Evolutionary conservation across 2,888 invertebrate species (phyloP), one percentile per base, ranked within the genome.

Genomic region (Drosophila borborema): DNA sequence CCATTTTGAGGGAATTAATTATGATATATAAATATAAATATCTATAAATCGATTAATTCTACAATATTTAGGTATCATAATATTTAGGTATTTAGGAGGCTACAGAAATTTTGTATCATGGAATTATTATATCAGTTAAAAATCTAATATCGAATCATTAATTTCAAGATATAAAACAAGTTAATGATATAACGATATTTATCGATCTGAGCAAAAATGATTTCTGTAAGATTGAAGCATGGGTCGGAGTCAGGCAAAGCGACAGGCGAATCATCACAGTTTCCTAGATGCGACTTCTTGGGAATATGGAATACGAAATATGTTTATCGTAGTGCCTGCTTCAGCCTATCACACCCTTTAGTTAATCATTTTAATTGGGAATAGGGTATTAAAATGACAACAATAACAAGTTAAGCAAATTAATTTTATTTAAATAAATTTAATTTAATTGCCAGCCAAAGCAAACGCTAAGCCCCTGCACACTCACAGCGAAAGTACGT

Each of bases 391-490:
- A 14, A 36, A 58, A 58, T 36, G 36, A 49, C 18, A 51, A 49
- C 54, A 72, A 71, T 61, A 74, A 70, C 67, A 71, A 72, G 36
- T 40, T 49, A 46, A 66, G 70, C 78, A 80, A 83, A 83, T 87
- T 80, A 80, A 83, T 87, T 89, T 87, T 81, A 84, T 84, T 90
- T 84, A 82, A 90, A 91, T 91, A 89, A 87, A 91, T 90, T 83
- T 80, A 69, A 85, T 90, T 88, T 90, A 90, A 90, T 90, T 90
- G 90, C 89, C 87, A 90, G 86, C 77, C 76, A 79, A 72, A 78
- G 80, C 73, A 71, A 71, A 77, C 55, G 66, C 73, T 68, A 53
- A 71, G 45, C 71, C 74, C 67, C 71, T 48, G 38, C 65, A 56
- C 69, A 48, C 61, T 62, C 36, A 36, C 31, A 59, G 43, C n/a